Conservation (phyloP, 2,888 invertebrate genomes). For the Rhingia rostrata region DNA sequence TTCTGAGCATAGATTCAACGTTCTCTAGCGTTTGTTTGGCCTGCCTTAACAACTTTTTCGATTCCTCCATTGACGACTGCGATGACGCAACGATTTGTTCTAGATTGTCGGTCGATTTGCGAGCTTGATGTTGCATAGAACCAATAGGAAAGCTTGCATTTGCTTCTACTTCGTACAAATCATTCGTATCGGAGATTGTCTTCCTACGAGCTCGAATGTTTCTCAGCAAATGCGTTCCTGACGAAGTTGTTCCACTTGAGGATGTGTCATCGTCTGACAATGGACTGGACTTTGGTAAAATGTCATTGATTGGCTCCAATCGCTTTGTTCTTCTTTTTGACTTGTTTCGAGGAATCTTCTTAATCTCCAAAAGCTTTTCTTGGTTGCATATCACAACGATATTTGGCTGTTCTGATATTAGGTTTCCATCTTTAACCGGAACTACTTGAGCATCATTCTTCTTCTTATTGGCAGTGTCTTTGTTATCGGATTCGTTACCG, state of each 20-base stretch:
- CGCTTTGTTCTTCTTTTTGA: constrained; percentile 35
- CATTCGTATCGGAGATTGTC: constrained; percentile 52
- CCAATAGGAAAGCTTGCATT: constrained; percentile 24
- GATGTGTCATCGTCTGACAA: constrained; percentile 44
- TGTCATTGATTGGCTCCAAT: constrained; percentile 44
- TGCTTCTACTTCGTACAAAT: constrained; percentile 8
- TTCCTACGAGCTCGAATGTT: constrained; percentile 51
- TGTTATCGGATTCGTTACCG: neutral
- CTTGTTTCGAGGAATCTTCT: neutral
- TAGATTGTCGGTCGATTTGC: neutral
- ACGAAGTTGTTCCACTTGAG: constrained; percentile 4
- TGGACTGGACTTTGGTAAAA: constrained; percentile 31
- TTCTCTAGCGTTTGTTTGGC: neutral
- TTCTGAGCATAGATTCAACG: too few species aligned
- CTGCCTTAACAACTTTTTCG: neutral
- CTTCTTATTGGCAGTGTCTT: neutral
- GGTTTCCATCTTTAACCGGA: too few species aligned
- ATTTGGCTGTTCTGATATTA: neutral
- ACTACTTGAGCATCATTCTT: too few species aligned
- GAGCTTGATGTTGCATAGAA: constrained; percentile 17
- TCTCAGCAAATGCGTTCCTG: neutral
- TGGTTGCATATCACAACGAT: neutral
- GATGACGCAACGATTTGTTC: neutral
- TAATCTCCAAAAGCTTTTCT: neutral
- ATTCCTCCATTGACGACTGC: too few species aligned